phyloP scores from a whole-genome alignment of 2,797 vertebrate species.

The Rhadinocentrus ornatus region DNA sequence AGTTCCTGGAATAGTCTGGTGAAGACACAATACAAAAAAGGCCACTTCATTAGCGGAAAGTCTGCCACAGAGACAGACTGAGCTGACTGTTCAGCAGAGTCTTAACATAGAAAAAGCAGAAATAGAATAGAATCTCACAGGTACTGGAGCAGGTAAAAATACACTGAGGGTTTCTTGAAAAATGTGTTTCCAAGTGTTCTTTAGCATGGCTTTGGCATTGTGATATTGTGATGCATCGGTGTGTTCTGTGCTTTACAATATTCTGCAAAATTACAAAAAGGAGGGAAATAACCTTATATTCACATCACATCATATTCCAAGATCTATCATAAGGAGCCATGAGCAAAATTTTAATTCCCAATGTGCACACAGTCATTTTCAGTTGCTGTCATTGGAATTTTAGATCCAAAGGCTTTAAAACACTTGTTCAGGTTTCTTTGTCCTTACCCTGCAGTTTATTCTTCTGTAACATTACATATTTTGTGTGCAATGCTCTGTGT shows the following conservation, averaged over 20 bases:
- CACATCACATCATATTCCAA: slow-evolving; percentile 26
- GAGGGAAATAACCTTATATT: slow-evolving; percentile 11
- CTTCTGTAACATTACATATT: slow-evolving; percentile 28
- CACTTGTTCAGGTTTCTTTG: slow-evolving; percentile 35
- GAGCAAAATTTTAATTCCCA: slow-evolving; percentile 31
- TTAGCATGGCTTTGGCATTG: background rate
- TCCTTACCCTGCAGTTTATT: slow-evolving; percentile 36
- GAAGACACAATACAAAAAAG: slow-evolving; percentile 54
- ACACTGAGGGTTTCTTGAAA: slow-evolving; percentile 6
- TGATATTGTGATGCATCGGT: background rate
- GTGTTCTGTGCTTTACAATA: background rate
- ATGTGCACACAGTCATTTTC: slow-evolving; percentile 16
- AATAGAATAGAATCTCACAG: slow-evolving; percentile 32
- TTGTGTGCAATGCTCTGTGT: slow-evolving; percentile 33
- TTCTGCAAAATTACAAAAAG: slow-evolving; percentile 9
- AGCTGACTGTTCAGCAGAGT: slow-evolving; percentile 31
- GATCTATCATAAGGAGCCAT: slow-evolving; percentile 26
- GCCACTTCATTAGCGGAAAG: slow-evolving; percentile 65
- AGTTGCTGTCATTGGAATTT: slow-evolving; percentile 20
- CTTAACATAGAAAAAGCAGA: slow-evolving; percentile 33
- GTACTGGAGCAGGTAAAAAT: slow-evolving; percentile 20
- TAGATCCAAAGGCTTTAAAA: slow-evolving; percentile 41
- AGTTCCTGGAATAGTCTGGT: slow-evolving; percentile 64
- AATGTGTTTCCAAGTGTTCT: slow-evolving; percentile 2
- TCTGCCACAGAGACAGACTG: slow-evolving; percentile 52